Percentiles rank a stretch among this genome's conserved stretches.
Evolutionary conservation across 92 coral and sea anemone genomes (phyloP).

Genomic region (Palythoa grandis): DNA sequence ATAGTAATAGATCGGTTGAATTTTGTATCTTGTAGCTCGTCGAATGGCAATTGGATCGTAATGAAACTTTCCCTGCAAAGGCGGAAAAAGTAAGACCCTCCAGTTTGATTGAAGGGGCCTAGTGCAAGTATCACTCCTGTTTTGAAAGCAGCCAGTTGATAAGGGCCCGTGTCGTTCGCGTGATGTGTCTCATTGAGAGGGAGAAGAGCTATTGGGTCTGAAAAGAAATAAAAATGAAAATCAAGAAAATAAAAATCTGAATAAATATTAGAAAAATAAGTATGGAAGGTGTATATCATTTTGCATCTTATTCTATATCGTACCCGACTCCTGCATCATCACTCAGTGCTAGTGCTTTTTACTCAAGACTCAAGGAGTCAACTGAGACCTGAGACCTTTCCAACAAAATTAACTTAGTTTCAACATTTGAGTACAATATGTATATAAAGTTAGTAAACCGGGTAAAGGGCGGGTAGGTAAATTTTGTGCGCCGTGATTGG

Average conservation of each 20-base stretch:
- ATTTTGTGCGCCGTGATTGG: no score
- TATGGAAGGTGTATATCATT: no score
- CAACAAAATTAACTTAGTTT: no score
- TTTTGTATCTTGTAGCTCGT: background rate
- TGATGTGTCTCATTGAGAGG: constrained; percentile 15
- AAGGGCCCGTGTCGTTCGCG: constrained; percentile 1
- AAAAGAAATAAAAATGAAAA: background rate
- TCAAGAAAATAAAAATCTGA: background rate
- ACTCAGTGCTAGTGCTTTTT: no score
- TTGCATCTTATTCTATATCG: no score
- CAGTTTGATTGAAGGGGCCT: constrained; percentile 24
- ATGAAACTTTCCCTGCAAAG: background rate
- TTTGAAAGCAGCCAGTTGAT: background rate
- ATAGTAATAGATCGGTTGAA: constrained; percentile 6
- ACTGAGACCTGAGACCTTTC: no score
- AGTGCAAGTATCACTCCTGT: constrained; percentile 22
- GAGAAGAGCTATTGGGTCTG: constrained; percentile 27
- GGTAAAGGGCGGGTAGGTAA: no score
- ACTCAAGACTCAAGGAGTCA: no score
- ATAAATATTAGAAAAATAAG: no score
- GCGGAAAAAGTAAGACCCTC: constrained; percentile 1
- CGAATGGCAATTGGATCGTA: background rate
- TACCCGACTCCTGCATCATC: no score
- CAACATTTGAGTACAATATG: no score
- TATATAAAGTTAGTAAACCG: no score